Base-by-base conservation (phyloP, 2,113 vertebrate species). In the Dicrurus megarhynchus region DNA sequence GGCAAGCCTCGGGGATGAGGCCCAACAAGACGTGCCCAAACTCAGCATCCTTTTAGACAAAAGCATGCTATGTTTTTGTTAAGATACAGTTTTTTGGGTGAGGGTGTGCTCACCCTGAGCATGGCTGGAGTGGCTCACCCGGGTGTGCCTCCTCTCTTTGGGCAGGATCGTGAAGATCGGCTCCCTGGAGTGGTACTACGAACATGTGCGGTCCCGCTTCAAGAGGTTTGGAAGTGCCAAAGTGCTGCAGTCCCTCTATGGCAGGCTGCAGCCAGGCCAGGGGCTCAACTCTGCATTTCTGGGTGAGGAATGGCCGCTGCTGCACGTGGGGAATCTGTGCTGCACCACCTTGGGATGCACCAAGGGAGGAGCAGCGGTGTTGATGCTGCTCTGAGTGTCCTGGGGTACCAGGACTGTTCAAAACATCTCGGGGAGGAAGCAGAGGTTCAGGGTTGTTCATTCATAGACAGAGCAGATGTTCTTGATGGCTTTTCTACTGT, bases 201-300 rank as follows among this genome's bases (percentile, higher is more conserved):
- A 98, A 26, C 99, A 99, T 1, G 97, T 99, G 68, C 97, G 97
- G 1, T 95, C 98, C 39, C 99, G 99, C 27, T 99, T 99, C 97
- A 99, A 99, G 95, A 97, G 97, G 13, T 99, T 99, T 18, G 99
- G 99, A 67, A 99, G 99, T 0, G 99, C 98, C 94, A 99, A 99
- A 59, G 99, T 99, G 77, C 98, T 99, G 97, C 98, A 97, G 32
- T 99, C 98, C 5, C 98, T 99, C 63, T 98, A 94, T 5, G 98
- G 98, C 89, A 98, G 99, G 95, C 92, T 98, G 81, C 98, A 89
- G 46, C 84, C 76, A 0, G 87, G 77, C 63, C 91, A 90, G 49
- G 91, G 90, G 24, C 21, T 53, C 39, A 94, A 13, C 44, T 87
- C 95, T 5, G 5, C 84, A 0, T 80, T 95, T 35, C 89, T 97